Evolutionary conservation across 2,113 vertebrate genomes (phyloP).

Genomic region (Ivindomyrus marchei): DNA sequence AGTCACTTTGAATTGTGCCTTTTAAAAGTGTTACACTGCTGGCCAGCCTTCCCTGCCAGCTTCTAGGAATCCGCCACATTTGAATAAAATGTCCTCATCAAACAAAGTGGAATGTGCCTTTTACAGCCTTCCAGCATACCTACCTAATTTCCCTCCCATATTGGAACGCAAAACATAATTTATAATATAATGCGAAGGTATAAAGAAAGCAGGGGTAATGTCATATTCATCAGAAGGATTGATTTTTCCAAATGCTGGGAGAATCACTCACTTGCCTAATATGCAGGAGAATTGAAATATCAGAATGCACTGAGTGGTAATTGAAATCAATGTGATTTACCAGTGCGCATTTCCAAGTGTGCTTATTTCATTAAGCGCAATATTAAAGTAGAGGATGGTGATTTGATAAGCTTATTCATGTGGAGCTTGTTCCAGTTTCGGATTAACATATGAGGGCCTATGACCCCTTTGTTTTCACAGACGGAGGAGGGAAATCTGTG

Average conservation of each 20-base stretch:
- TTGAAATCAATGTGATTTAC: constrained; percentile 19
- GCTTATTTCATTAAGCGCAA: constrained; percentile 21
- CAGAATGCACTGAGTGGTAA: neutral
- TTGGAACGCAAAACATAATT: neutral
- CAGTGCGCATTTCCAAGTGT: constrained; percentile 12
- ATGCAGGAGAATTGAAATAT: neutral
- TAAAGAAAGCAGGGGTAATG: neutral
- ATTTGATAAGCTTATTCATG: constrained; percentile 23
- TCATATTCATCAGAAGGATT: neutral
- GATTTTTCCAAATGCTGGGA: neutral
- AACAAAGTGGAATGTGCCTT: neutral
- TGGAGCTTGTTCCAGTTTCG: constrained; percentile 9
- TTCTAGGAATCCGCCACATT: neutral
- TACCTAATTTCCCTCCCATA: neutral
- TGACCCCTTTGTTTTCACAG: constrained; percentile 10
- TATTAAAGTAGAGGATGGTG: constrained; percentile 17
- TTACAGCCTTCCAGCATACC: neutral
- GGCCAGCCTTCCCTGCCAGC: neutral
- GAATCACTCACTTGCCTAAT: neutral
- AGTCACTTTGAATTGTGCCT: constrained; percentile 3
- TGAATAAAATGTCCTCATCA: neutral
- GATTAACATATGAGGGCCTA: constrained; percentile 20
- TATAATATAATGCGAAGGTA: neutral
- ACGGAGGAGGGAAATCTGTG: constrained; percentile 13
- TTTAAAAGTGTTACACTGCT: constrained; percentile 3